Conservation (phyloP, 2,797 vertebrate genomes). For the Sebastes minor region DNA sequence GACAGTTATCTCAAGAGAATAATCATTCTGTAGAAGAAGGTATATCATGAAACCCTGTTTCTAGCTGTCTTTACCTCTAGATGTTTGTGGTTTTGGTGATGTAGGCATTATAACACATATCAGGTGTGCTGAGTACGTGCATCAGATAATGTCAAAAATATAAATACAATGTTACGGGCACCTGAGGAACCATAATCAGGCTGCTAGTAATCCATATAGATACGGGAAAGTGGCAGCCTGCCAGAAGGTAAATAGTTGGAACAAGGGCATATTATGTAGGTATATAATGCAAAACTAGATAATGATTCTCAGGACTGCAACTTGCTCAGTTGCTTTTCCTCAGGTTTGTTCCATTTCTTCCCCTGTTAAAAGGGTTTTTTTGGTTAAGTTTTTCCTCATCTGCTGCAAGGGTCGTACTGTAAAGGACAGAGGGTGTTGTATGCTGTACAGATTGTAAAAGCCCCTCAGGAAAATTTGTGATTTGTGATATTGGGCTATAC, state of each 20-base stretch:
- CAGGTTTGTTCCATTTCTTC: too few relatives aligned
- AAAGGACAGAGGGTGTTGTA: too few relatives aligned
- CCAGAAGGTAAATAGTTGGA: neutral
- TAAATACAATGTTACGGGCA: neutral
- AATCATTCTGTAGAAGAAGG: neutral
- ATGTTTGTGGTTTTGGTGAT: neutral
- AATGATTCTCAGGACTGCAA: neutral
- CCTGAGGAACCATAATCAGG: neutral
- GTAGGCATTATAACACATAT: neutral
- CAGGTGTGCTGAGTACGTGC: neutral
- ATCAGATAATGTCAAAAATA: neutral
- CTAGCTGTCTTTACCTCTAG: neutral
- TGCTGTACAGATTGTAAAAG: too few relatives aligned
- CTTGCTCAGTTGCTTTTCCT: too few relatives aligned
- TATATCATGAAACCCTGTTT: neutral
- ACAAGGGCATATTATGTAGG: neutral
- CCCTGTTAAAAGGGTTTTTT: too few relatives aligned
- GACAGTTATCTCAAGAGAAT: neutral
- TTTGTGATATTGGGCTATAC: too few relatives aligned
- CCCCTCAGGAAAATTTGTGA: too few relatives aligned
- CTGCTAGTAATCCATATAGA: neutral
- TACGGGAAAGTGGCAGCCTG: neutral
- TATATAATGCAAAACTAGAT: neutral
- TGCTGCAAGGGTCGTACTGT: too few relatives aligned
- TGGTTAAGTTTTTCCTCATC: too few relatives aligned